Evolutionary conservation across 2,113 vertebrate species (phyloP).

Genomic region (Telmatochromis sp.): DNA sequence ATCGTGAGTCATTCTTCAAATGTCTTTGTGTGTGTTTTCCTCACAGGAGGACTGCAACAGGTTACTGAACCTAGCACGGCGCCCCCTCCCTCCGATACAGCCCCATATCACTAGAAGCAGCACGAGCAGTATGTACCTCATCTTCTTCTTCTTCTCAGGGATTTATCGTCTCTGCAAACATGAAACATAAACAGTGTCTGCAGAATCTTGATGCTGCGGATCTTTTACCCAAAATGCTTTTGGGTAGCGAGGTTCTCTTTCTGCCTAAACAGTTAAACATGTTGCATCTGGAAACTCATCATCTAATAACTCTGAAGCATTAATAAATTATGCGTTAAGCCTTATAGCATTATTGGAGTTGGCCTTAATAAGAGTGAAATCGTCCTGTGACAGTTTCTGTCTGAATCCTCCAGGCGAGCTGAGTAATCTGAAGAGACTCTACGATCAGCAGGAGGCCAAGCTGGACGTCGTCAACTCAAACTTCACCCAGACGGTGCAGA

Average conservation of each 20-base stretch:
- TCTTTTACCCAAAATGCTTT: neutral
- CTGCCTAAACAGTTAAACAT: neutral
- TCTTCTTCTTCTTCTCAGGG: fast-evolving
- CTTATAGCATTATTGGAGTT: neutral
- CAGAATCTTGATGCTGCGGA: neutral
- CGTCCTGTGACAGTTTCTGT: neutral
- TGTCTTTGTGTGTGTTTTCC: neutral
- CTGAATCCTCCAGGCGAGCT: slow-evolving; percentile 31
- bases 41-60: slow-evolving; percentile 4
- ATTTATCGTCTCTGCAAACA: neutral
- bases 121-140: slow-evolving; percentile 32
- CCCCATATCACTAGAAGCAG: neutral
- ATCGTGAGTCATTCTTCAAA: neutral
- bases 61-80: neutral
- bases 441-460: slow-evolving; percentile 45
- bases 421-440: slow-evolving; percentile 21
- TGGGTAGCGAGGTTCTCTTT: neutral
- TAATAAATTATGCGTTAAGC: neutral
- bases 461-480: slow-evolving; percentile 52
- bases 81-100: neutral
- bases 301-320: neutral
- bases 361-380: neutral
- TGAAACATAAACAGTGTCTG: neutral
- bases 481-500: slow-evolving; percentile 54
- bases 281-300: neutral